Percentiles rank a stretch among this genome's conserved stretches.
Conservation (phyloP, 1,140 invertebrate genomes). For the Nixonia krombeini region DNA sequence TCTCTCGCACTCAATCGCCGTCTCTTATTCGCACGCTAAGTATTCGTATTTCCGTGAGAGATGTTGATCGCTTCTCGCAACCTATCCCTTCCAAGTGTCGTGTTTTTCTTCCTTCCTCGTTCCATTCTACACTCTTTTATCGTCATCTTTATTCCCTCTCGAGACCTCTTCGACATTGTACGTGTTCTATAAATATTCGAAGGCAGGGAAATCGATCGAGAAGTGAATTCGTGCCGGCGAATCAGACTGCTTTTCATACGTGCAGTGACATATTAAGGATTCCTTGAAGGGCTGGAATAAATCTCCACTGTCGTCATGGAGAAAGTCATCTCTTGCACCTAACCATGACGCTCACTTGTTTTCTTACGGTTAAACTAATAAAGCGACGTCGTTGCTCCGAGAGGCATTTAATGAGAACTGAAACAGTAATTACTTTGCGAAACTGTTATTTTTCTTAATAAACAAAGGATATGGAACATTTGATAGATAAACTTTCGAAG, state of each 20-base stretch:
- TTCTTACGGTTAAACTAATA: too few relatives aligned
- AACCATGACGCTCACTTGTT: too few relatives aligned
- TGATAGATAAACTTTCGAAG: too few relatives aligned
- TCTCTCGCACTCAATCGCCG: too few relatives aligned
- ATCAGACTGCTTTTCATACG: not conserved
- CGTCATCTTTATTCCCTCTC: not conserved
- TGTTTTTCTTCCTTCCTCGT: not conserved
- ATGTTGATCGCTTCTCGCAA: not conserved
- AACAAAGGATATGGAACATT: too few relatives aligned
- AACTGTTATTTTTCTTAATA: too few relatives aligned
- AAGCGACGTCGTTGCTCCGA: too few relatives aligned
- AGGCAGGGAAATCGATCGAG: slow-evolving; percentile 10
- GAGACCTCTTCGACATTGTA: not conserved
- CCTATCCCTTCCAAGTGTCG: not conserved
- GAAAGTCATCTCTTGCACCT: not conserved
- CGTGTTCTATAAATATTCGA: slow-evolving; percentile 3
- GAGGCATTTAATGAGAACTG: too few relatives aligned
- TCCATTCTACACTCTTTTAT: not conserved
- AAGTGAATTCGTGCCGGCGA: slow-evolving; percentile 14
- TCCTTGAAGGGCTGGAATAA: not conserved
- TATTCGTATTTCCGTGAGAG: not conserved
- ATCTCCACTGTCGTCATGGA: not conserved
- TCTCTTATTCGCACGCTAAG: not conserved
- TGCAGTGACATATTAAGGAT: not conserved
- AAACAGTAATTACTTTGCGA: too few relatives aligned